Percentiles rank a stretch among this genome's conserved stretches.
Evolutionary conservation across 2,888 invertebrate species (phyloP).

Genomic region (Patella pellucida): DNA sequence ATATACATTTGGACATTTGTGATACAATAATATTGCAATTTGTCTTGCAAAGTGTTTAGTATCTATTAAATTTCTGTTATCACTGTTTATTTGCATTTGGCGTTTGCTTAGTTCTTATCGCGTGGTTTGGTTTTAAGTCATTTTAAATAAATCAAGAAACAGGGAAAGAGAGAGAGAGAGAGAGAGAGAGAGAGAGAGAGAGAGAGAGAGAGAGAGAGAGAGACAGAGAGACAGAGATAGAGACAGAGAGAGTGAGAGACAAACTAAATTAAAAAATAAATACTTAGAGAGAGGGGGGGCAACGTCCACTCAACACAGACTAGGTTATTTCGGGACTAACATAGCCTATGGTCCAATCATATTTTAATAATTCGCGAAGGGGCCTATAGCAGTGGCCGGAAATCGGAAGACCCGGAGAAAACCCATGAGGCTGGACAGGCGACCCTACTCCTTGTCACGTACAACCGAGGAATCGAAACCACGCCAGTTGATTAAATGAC

Average conservation of each 20-base stretch:
- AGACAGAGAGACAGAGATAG: neutral
- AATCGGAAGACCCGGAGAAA: neutral
- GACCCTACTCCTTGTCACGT: neutral
- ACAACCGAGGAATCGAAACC: neutral
- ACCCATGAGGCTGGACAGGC: slow-evolving; percentile 12
- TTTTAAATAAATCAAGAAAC: neutral
- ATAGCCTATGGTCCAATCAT: no score
- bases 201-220: slow-evolving; percentile 12
- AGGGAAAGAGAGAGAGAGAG: neutral
- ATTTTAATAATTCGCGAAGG: no score
- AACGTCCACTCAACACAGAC: neutral
- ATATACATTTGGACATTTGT: no score
- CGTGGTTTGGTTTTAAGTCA: no score
- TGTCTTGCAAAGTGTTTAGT: no score
- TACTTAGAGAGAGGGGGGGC: slow-evolving; percentile 13
- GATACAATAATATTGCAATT: no score
- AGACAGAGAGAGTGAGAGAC: neutral
- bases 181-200: slow-evolving; percentile 16
- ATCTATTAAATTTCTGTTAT: no score
- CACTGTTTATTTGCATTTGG: no score
- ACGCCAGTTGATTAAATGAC: no score
- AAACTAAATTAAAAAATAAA: slow-evolving; percentile 3
- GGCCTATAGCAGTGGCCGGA: no score
- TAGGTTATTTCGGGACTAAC: no score
- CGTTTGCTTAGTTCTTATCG: no score